Evolutionary conservation across 2,797 vertebrate species (phyloP).

Genomic region (Rachycentron canadum): DNA sequence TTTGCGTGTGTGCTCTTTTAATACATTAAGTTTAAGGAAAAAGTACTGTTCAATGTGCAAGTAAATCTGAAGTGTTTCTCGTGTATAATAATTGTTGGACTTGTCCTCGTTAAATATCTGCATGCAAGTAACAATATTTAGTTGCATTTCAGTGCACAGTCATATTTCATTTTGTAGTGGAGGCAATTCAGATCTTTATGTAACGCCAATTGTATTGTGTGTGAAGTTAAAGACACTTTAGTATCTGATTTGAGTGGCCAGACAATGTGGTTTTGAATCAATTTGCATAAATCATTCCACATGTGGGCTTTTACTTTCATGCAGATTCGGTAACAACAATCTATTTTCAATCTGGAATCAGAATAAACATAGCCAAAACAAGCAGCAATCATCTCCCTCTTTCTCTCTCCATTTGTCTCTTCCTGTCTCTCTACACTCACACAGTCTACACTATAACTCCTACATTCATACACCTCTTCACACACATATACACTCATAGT

Average conservation of each 20-base stretch:
- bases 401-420: neutral
- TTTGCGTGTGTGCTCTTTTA: neutral
- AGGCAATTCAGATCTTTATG: neutral
- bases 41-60: neutral
- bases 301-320: neutral
- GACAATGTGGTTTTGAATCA: neutral
- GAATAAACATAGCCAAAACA: constrained; percentile 23
- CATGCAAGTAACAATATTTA: neutral
- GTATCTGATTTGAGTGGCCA: neutral
- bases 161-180: neutral
- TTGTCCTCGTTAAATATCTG: neutral
- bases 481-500: constrained; percentile 43
- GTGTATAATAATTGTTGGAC: neutral
- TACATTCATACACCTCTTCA: constrained; percentile 43
- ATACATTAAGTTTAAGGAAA: neutral
- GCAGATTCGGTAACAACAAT: neutral
- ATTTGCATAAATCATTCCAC: constrained; percentile 14
- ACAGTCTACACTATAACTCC: constrained; percentile 25
- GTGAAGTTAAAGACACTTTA: neutral
- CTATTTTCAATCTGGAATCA: constrained; percentile 19
- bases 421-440: constrained; percentile 8
- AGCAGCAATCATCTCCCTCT: constrained; percentile 14
- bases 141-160: neutral
- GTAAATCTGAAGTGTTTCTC: neutral
- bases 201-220: neutral